Conservation (phyloP, 2,888 invertebrate species). For the Diachrysia chrysitis region DNA sequence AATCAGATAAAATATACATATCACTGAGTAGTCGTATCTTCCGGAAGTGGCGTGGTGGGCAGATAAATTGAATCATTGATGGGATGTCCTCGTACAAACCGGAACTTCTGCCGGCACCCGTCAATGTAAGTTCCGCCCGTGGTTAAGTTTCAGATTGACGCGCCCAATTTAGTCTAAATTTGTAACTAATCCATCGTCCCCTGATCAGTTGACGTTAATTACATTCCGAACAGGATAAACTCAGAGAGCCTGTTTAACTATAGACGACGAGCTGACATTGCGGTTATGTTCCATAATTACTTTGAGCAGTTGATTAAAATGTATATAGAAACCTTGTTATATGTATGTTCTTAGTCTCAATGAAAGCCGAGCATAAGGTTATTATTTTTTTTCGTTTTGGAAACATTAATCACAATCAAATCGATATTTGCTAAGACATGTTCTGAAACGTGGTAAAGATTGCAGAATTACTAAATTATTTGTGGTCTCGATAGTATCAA, state of each 20-base stretch:
- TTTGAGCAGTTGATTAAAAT: slow-evolving; percentile 30
- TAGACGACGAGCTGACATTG: slow-evolving; percentile 48
- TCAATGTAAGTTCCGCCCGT: slow-evolving; percentile 57
- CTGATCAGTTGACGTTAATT: slow-evolving; percentile 57
- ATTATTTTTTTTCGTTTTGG: background rate
- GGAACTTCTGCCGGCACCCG: slow-evolving; percentile 54
- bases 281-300: slow-evolving; percentile 48
- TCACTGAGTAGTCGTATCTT: slow-evolving; percentile 32
- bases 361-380: background rate
- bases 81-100: slow-evolving; percentile 58
- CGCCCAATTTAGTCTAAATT: slow-evolving; percentile 65
- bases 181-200: slow-evolving; percentile 57
- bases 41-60: slow-evolving; percentile 52
- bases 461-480: background rate
- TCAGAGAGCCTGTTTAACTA: slow-evolving; percentile 48
- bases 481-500: background rate
- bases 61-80: slow-evolving; percentile 75
- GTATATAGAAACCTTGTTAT: background rate
- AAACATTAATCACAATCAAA: background rate
- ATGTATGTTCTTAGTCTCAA: background rate
- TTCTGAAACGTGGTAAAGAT: background rate
- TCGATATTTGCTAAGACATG: background rate
- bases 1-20: slow-evolving; percentile 48
- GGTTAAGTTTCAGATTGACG: slow-evolving; percentile 64
- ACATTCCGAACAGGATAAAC: slow-evolving; percentile 42